Percentiles rank a stretch among this genome's conserved stretches.
These are phyloP conservation scores for Megathymus violae DNA, from an alignment of 1,140 invertebrate species.

Conservation along the genomic window DNA sequence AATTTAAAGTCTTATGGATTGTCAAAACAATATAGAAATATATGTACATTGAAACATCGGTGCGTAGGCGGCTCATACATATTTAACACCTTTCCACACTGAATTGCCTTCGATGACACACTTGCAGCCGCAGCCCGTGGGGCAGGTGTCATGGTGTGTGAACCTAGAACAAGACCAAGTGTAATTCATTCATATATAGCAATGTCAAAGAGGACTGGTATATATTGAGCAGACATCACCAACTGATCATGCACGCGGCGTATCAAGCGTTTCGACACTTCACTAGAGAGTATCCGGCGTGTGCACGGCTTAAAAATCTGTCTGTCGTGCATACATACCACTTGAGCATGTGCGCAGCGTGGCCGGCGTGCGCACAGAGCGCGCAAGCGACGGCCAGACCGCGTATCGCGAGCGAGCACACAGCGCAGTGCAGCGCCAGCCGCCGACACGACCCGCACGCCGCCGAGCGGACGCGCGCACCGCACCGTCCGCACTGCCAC, in stretches of 20 bases:
- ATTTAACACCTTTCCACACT: constrained; percentile 74
- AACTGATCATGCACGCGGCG: no score
- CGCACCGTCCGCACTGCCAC: constrained; percentile 86
- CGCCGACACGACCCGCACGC: constrained; percentile 88
- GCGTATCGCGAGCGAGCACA: constrained; percentile 94
- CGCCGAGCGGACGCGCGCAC: constrained; percentile 40
- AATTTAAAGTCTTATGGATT: no score
- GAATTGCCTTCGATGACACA: constrained; percentile 88
- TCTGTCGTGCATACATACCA: constrained; percentile 82
- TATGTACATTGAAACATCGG: no score
- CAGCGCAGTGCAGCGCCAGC: constrained; percentile 89
- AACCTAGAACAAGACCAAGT: constrained; percentile 57
- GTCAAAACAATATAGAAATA: no score
- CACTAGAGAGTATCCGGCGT: no score
- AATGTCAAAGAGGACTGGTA: no score
- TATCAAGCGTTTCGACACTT: no score
- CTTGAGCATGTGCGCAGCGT: constrained; percentile 88
- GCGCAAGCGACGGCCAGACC: constrained; percentile 93
- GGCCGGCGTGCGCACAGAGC: constrained; percentile 95
- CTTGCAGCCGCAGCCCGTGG: constrained; percentile 94
- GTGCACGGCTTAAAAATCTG: no score
- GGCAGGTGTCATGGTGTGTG: constrained; percentile 81
- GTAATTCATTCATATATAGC: no score
- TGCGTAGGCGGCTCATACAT: constrained; percentile 53
- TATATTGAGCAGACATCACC: no score